phyloP scores from a whole-genome alignment of 53 echinoderm and acorn worm genomes.

The Mesocentrotus franciscanus region DNA sequence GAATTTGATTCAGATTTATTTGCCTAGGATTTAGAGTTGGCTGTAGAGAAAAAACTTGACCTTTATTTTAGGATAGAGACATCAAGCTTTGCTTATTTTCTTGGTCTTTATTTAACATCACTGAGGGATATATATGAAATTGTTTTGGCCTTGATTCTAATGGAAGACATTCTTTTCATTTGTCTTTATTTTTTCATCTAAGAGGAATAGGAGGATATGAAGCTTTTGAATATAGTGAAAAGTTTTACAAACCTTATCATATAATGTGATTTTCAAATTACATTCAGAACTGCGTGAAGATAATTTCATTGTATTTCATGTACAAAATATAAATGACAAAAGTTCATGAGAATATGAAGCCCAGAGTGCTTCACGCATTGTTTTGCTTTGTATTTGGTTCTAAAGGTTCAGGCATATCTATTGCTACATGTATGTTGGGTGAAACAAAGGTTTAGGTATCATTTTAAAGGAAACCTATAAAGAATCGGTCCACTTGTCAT shows the following conservation, averaged over 20 bases:
- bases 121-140: neutral
- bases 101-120: neutral
- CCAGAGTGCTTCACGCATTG: too few relatives aligned
- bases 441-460: too few relatives aligned
- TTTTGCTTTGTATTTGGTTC: too few relatives aligned
- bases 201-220: neutral
- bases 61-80: neutral
- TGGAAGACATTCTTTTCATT: neutral
- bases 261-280: too few relatives aligned
- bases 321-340: too few relatives aligned
- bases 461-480: too few relatives aligned
- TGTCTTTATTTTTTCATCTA: neutral
- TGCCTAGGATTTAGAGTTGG: neutral
- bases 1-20: neutral
- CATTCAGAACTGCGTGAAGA: too few relatives aligned
- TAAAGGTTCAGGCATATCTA: too few relatives aligned
- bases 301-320: neutral
- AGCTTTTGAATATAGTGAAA: neutral
- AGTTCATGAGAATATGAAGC: too few relatives aligned
- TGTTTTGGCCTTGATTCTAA: neutral
- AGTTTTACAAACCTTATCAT: neutral
- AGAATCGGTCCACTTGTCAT: too few relatives aligned
- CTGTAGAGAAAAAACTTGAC: constrained; percentile 4
- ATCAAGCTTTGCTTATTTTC: constrained; percentile 4
- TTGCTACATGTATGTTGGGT: too few relatives aligned